Evolutionary conservation across 2,888 invertebrate genomes (phyloP), one percentile per base, ranked within the genome.

Genomic region (Polydrusus pterygomalis): DNA sequence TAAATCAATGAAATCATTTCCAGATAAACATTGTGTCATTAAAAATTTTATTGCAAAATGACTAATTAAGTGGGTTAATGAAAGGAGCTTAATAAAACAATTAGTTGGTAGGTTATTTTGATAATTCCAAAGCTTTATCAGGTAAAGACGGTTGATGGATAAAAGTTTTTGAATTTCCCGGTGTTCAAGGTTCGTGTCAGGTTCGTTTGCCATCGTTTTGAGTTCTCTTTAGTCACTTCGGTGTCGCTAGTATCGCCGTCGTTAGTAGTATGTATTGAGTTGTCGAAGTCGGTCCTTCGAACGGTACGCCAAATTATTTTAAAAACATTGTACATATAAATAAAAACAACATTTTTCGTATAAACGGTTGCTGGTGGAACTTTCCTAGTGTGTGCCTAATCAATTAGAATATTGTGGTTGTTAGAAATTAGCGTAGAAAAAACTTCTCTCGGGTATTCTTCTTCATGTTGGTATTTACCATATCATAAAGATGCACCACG

Each of bases 261-360:
- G 65, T 67, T 69, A 70, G 75, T 75, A 67, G 75, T 75, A 67
- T 72, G 77, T 77, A 77, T 77, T 77, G 77, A 77, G 77, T 77
- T 71, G 77, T 77, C 69, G 75, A 68, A 69, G 75, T 72, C 63
- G 70, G 74, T 75, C 58, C 64, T 64, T 64, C 63, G 70, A 70
- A 30, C 60, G 30, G 77, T 64, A 65, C 65, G 58, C 60, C 58
- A 62, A 76, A 64, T 51, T 47, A 17, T 58, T 77, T 67, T 43
- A 77, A 77, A 77, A 77, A 70, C 74, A 56, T 62, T 25, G 8
- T 62, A 13, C 51, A 74, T 70, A 74, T 65, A 77, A 74, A 74
- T 65, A 73, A 77, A 70, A 77, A 68, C 71, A 54, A 68, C 65
- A 58, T 62, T 49, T 63, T 63, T 68, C 64, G 64, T 67, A 71